A percentile compares a stretch with the other conserved stretches of the same genome.
Conservation (phyloP, 2,797 vertebrate genomes). For the Sparidentex hasta region DNA sequence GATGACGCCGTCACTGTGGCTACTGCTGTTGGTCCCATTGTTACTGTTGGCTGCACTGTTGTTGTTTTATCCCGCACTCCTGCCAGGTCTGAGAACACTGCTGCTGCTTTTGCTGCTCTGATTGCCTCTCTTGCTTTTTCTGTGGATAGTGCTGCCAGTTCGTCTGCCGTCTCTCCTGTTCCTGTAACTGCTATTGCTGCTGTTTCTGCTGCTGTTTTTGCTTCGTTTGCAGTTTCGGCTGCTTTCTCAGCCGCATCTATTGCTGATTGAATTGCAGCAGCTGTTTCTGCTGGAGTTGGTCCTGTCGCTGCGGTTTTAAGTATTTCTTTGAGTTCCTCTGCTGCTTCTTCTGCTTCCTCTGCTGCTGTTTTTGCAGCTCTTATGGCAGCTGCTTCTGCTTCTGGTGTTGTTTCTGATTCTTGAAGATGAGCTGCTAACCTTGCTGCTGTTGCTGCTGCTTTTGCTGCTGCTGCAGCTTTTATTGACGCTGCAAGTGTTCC, state of each 20-base stretch:
- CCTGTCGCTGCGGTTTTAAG: neutral
- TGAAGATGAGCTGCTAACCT: neutral
- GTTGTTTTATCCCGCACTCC: neutral
- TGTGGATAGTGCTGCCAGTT: neutral
- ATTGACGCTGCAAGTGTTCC: conserved; percentile 1
- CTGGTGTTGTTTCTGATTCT: neutral
- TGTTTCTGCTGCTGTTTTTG: neutral
- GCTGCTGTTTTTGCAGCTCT: neutral
- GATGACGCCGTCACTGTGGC: neutral
- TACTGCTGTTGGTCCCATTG: neutral
- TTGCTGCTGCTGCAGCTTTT: conserved; percentile 9
- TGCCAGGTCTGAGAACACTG: neutral
- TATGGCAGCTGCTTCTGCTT: neutral
- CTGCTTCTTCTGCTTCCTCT: conserved; percentile 8
- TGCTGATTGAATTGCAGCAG: neutral
- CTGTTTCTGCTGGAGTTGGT: neutral
- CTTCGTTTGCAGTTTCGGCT: neutral
- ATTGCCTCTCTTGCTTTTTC: neutral
- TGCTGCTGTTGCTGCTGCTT: conserved; percentile 13
- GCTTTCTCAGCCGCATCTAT: neutral
- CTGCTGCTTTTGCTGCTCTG: neutral
- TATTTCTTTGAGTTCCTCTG: neutral
- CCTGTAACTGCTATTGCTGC: neutral
- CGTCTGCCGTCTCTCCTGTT: neutral
- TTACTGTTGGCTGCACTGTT: neutral